Evolutionary conservation across 2,797 vertebrate genomes (phyloP).

Genomic region (Diplodus sargus): DNA sequence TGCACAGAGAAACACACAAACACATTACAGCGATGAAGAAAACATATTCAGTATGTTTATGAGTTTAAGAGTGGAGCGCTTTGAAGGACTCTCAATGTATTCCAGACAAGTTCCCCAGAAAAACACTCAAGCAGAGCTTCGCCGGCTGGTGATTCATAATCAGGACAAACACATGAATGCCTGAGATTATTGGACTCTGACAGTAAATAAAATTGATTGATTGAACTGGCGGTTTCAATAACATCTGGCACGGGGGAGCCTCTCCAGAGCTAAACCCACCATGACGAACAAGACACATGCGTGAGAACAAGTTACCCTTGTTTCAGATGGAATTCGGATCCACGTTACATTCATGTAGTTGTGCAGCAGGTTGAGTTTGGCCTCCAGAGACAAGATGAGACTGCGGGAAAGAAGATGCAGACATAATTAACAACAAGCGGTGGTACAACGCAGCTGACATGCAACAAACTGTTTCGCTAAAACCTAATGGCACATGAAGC

Average conservation of each 20-base stretch:
- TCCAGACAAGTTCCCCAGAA: conserved; percentile 16
- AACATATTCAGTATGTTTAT: conserved; percentile 20
- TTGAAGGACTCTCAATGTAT: conserved; percentile 1
- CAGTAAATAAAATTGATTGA: conserved; percentile 58
- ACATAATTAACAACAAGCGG: conserved; percentile 34
- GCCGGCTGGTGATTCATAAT: conserved; percentile 35
- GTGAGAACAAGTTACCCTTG: conserved; percentile 87
- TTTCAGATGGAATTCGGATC: conserved; percentile 99
- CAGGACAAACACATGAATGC: conserved; percentile 26
- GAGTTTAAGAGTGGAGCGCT: background rate
- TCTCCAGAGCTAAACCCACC: conserved; percentile 38
- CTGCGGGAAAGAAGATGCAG: conserved; percentile 77
- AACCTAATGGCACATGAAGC: background rate
- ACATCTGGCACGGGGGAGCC: conserved; percentile 57
- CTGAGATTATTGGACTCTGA: conserved; percentile 47
- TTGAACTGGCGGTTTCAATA: conserved; percentile 42
- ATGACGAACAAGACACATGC: conserved; percentile 46
- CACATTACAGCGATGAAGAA: conserved; percentile 17
- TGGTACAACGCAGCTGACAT: background rate
- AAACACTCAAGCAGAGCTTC: background rate
- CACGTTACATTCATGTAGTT: conserved; percentile 99
- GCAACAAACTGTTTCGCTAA: background rate
- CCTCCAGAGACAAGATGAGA: conserved; percentile 98
- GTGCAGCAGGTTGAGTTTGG: conserved; percentile 98
- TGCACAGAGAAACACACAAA: conserved; percentile 70